Conservation (phyloP, 2,113 vertebrate species). For the Ictalurus furcatus region DNA sequence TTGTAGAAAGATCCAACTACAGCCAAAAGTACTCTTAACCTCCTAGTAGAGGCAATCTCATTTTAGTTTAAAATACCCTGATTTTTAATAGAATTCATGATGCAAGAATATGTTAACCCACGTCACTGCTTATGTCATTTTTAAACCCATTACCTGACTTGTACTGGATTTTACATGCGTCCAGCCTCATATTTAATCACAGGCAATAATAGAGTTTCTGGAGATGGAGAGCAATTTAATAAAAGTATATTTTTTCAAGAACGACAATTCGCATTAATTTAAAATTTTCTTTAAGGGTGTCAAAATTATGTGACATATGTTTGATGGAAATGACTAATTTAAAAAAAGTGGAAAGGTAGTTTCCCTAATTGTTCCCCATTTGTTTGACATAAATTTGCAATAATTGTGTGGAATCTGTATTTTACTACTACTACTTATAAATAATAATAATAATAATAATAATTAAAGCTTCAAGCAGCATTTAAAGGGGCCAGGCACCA, state of each 20-base stretch:
- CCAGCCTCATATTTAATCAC: not conserved
- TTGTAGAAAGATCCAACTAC: not conserved
- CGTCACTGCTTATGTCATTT: not conserved
- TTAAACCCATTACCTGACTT: not conserved
- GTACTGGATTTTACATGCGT: not conserved
- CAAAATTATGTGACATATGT: not conserved
- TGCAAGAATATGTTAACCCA: not conserved
- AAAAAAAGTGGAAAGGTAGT: not conserved
- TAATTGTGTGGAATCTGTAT: not conserved
- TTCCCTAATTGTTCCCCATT: not conserved
- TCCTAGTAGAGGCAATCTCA: not conserved
- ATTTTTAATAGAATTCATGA: not conserved
- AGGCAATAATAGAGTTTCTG: not conserved
- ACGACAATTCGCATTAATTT: not conserved
- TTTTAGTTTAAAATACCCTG: not conserved
- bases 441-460: too few relatives aligned
- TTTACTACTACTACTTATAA: not conserved
- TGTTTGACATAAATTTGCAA: not conserved
- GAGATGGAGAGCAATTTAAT: not conserved
- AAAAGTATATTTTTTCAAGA: not conserved
- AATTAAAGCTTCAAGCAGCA: too few relatives aligned
- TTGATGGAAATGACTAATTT: not conserved
- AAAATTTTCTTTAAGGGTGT: not conserved
- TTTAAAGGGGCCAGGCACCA: too few relatives aligned
- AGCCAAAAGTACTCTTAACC: not conserved